Percentiles rank a stretch among this genome's conserved stretches.
Conservation (phyloP, 2,113 vertebrate species). For the Gulo gulo region DNA sequence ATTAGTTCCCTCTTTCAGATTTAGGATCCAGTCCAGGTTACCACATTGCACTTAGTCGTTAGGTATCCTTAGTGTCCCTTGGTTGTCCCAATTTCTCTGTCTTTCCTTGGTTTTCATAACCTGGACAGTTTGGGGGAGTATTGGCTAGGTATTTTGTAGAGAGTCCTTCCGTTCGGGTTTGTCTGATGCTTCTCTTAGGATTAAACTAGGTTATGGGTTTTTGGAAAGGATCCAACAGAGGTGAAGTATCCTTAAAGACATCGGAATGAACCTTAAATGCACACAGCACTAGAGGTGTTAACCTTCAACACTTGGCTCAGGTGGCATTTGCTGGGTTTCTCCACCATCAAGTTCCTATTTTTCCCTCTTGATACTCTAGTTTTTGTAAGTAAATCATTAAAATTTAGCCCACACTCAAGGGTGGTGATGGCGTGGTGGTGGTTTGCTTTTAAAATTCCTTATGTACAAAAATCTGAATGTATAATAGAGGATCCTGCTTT, state of each 20-base stretch:
- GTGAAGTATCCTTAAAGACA: neutral
- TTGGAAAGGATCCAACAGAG: neutral
- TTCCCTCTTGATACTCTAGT: neutral
- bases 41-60: neutral
- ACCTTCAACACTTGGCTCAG: neutral
- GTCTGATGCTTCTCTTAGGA: neutral
- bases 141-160: neutral
- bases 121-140: neutral
- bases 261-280: neutral
- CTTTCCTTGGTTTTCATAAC: neutral
- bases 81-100: neutral
- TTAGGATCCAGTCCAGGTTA: neutral
- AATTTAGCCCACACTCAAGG: neutral
- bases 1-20: neutral
- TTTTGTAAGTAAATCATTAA: neutral
- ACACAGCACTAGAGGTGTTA: neutral
- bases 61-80: neutral
- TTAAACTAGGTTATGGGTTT: neutral
- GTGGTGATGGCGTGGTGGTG: neutral
- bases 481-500: constrained; percentile 5
- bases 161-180: neutral
- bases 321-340: neutral
- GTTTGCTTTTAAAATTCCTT: constrained; percentile 38
- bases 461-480: constrained; percentile 1
- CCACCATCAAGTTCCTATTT: neutral